These are phyloP conservation scores for Beroe ovata DNA, from an alignment of 37 sponge, comb jelly and placozoan genomes.

Conservation along the genomic window DNA sequence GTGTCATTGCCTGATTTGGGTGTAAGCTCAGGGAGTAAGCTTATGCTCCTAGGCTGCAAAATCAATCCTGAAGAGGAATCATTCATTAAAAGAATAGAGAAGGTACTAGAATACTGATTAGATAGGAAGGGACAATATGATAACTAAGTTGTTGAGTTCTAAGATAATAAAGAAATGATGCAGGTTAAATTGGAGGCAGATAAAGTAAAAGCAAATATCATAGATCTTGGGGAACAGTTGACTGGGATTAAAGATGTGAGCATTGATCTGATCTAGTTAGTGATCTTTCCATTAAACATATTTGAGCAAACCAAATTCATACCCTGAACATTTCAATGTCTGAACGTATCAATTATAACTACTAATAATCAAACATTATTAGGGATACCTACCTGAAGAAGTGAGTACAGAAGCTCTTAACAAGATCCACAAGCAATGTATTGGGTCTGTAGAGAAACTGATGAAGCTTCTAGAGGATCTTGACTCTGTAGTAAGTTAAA, in stretches of 20 bases:
- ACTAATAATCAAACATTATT: too few relatives aligned
- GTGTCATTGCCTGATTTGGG: neutral
- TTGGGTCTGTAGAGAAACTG: slow-evolving; percentile 9
- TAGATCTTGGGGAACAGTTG: slow-evolving; percentile 11
- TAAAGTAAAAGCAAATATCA: neutral
- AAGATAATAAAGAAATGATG: too few relatives aligned
- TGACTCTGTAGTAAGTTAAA: slow-evolving; percentile 20
- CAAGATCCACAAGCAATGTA: slow-evolving; percentile 62
- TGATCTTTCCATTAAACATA: neutral
- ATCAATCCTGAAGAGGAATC: slow-evolving; percentile 13
- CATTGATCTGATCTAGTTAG: neutral
- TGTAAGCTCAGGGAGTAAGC: slow-evolving; percentile 30
- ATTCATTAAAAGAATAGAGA: neutral
- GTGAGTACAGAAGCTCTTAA: slow-evolving; percentile 10
- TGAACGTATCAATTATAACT: too few relatives aligned
- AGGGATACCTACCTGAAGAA: slow-evolving; percentile 51
- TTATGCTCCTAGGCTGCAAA: slow-evolving; percentile 48
- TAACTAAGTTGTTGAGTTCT: too few relatives aligned
- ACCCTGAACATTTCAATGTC: too few relatives aligned
- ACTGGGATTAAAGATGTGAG: slow-evolving; percentile 26
- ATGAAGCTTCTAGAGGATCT: slow-evolving; percentile 29
- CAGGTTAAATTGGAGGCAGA: slow-evolving; percentile 47
- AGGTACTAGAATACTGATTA: too few relatives aligned
- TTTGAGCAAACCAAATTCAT: neutral
- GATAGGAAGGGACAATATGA: too few relatives aligned